Percentiles rank a stretch among this genome's conserved stretches.
Conservation (phyloP, 2,888 invertebrate species). For the Drosophila neotestacea region DNA sequence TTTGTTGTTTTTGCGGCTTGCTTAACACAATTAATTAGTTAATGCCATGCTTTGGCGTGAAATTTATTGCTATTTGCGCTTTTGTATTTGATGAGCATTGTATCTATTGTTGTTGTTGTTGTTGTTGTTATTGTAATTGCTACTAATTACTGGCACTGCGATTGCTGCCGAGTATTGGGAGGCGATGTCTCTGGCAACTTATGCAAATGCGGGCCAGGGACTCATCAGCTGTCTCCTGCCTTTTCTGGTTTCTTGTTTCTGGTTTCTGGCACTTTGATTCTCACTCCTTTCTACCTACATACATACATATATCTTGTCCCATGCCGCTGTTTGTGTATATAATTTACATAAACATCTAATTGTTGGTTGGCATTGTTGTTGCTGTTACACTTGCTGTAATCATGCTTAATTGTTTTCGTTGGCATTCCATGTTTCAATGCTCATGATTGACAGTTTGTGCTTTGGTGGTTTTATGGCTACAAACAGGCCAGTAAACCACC, state of each 20-base stretch:
- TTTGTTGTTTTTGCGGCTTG: slow-evolving; percentile 65
- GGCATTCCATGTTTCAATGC: slow-evolving; percentile 69
- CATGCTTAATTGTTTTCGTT: slow-evolving; percentile 78
- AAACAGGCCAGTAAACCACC: slow-evolving; percentile 54
- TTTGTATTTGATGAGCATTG: slow-evolving; percentile 68
- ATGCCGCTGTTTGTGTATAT: slow-evolving; percentile 50
- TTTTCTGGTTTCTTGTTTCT: slow-evolving; percentile 40
- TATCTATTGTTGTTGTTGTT: slow-evolving; percentile 29
- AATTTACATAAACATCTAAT: slow-evolving; percentile 79
- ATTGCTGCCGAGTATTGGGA: slow-evolving; percentile 42
- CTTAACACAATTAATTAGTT: slow-evolving; percentile 80
- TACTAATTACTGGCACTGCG: slow-evolving; percentile 68
- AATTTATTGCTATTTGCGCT: slow-evolving; percentile 77
- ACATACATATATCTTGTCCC: neutral
- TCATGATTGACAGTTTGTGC: slow-evolving; percentile 79
- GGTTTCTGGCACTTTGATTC: slow-evolving; percentile 25
- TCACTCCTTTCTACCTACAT: slow-evolving; percentile 37
- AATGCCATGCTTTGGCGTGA: slow-evolving; percentile 73
- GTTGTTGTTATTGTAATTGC: slow-evolving; percentile 73
- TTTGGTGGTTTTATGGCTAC: slow-evolving; percentile 68
- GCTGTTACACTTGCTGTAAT: slow-evolving; percentile 68
- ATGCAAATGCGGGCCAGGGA: slow-evolving; percentile 60
- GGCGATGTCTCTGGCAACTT: slow-evolving; percentile 35
- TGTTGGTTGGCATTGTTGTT: slow-evolving; percentile 62
- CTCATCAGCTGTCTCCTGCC: slow-evolving; percentile 54